Conservation (phyloP, 1,140 invertebrate species). For the Cyclargus thomasi region DNA sequence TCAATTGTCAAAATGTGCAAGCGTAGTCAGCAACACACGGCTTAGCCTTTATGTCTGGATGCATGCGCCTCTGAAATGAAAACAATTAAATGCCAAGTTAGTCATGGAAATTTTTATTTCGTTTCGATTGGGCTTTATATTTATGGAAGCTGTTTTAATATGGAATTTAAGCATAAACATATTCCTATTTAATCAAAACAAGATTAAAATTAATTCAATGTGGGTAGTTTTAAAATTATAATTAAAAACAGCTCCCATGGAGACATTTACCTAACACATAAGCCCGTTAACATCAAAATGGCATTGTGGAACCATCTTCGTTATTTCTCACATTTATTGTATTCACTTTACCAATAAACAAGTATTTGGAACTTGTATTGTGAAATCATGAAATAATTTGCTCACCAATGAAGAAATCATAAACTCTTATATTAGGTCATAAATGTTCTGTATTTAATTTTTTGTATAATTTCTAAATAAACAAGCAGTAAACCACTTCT, state of each 20-base stretch:
- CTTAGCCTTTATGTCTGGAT: constrained; percentile 68
- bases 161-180: background rate
- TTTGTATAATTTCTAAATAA: too few relatives aligned
- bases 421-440: constrained; percentile 5
- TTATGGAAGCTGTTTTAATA: constrained; percentile 32
- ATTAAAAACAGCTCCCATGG: constrained; percentile 20
- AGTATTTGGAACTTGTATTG: background rate
- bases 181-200: background rate
- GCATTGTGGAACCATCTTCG: constrained; percentile 49
- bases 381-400: constrained; percentile 11
- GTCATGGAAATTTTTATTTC: constrained; percentile 68
- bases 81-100: constrained; percentile 68
- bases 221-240: background rate
- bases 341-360: background rate
- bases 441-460: too few relatives aligned
- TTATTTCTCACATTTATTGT: constrained; percentile 28
- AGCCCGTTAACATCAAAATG: constrained; percentile 49
- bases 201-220: background rate
- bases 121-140: constrained; percentile 26
- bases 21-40: constrained; percentile 67
- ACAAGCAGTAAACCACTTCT: too few relatives aligned
- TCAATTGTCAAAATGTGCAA: constrained; percentile 35
- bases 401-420: constrained; percentile 33
- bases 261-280: constrained; percentile 25
- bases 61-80: constrained; percentile 73